Evolutionary conservation across 2,113 vertebrate genomes (phyloP).

Genomic region (Nannospalax galili): DNA sequence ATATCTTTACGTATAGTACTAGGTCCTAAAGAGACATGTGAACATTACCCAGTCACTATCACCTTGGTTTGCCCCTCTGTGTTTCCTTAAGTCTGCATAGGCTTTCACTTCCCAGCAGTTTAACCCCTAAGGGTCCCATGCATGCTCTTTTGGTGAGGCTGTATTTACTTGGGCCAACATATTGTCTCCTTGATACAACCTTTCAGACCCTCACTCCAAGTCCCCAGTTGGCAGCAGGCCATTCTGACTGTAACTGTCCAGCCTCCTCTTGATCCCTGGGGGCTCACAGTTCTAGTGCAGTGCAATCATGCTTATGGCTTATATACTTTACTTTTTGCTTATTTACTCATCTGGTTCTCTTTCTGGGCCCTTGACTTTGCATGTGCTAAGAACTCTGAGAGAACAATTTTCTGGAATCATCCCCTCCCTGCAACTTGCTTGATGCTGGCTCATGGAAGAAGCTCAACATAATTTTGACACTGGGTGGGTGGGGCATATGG

Average conservation of each 20-base stretch:
- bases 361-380: background rate
- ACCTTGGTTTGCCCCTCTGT: background rate
- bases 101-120: background rate
- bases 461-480: background rate
- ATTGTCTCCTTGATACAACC: background rate
- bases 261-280: background rate
- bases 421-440: background rate
- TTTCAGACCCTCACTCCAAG: background rate
- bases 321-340: background rate
- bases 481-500: background rate
- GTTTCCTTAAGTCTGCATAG: background rate
- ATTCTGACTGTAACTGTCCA: background rate
- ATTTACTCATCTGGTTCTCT: background rate
- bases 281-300: background rate
- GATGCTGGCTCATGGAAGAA: background rate
- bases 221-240: no score
- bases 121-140: no score
- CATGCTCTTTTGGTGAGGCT: background rate
- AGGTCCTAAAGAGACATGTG: background rate
- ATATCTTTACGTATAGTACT: background rate
- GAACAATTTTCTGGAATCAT: background rate
- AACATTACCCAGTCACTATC: no score
- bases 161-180: background rate
- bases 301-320: fast-evolving
- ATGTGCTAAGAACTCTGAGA: background rate